These are phyloP conservation scores for Heterotilapia buettikoferi DNA, from an alignment of 2,113 vertebrate species.

Conservation along the genomic window DNA sequence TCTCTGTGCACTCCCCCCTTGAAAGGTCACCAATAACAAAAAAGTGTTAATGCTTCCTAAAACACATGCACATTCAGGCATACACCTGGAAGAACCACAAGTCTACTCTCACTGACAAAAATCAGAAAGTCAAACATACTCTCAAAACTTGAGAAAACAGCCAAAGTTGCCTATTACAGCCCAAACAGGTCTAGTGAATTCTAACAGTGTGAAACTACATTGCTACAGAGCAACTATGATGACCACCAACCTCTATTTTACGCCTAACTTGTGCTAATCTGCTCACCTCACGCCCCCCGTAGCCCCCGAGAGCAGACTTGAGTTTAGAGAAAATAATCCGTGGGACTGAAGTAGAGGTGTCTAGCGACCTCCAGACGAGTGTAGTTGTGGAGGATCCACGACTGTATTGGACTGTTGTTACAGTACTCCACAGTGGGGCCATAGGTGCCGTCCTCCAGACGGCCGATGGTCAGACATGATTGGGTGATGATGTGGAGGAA, in stretches of 20 bases:
- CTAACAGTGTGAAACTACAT: not conserved
- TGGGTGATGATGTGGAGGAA: conserved; percentile 90
- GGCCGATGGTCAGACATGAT: conserved; percentile 88
- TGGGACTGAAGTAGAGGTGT: conserved; percentile 83
- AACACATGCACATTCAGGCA: conserved; percentile 16
- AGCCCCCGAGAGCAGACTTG: not conserved
- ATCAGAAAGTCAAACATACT: not conserved
- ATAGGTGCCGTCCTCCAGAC: conserved; percentile 77
- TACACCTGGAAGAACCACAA: not conserved
- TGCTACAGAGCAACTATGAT: not conserved
- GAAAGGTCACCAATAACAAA: conserved; percentile 61
- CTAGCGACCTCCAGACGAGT: conserved; percentile 81
- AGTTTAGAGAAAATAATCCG: conserved; percentile 84
- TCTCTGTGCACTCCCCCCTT: not conserved
- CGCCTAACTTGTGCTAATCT: conserved; percentile 52
- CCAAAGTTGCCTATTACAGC: not conserved
- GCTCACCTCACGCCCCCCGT: conserved; percentile 29
- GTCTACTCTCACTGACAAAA: not conserved
- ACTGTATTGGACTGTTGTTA: conserved; percentile 75
- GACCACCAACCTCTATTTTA: not conserved
- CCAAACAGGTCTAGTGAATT: not conserved
- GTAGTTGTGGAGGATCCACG: conserved; percentile 84
- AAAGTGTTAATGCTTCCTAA: conserved; percentile 34
- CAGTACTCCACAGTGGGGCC: conserved; percentile 86
- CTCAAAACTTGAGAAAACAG: not conserved